Evolutionary conservation across 2,888 invertebrate genomes (phyloP), one percentile per base, ranked within the genome.

Genomic region (Cepaea hortensis): DNA sequence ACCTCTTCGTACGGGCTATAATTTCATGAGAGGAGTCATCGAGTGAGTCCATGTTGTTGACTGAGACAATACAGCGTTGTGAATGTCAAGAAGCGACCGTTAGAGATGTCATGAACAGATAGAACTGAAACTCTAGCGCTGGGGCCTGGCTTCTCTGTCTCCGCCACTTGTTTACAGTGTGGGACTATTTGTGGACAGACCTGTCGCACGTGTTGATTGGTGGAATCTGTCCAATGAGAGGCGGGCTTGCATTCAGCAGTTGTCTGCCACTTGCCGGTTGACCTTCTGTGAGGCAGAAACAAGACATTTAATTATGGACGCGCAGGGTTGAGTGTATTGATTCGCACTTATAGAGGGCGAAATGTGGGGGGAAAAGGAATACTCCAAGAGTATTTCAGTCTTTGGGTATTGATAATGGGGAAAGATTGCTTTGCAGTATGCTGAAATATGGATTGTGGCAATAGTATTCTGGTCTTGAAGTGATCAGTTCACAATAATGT

Each of bases 121-220:
- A 35, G 11, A 35, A 76, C 76, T 73, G 73, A 73, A 13, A 20
- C 73, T 23, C 68, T 18, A 4, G 18, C 4, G 35, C 35, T 73
- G 73, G 23, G 15, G 23, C 15, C 18, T 5, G 20, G 20, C 3
- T 2, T 20, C 9, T 18, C 50, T 46, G 6, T 20, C 15, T 20
- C 48, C 3, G 76, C 48, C 87, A 65, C 88, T 90, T 92, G 92
- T 92, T 92, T 92, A 93, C 92, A 91, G 91, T 90, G 85, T 82
- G 82, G 76, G 87, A 80, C 91, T 91, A 91, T 91, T 90, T 91
- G 89, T 89, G 89, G 89, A 85, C 79, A 20, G 23, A 65, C 48
- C 13, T 35, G 48, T 76, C n/a, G 68, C 48, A 62, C 9, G n/a
- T n/a, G 18, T n/a, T 9, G 5, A 70, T 85, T 85, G 85, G 80